phyloP scores from a whole-genome alignment of 2,797 vertebrate genomes.

The Anguilla obscura region DNA sequence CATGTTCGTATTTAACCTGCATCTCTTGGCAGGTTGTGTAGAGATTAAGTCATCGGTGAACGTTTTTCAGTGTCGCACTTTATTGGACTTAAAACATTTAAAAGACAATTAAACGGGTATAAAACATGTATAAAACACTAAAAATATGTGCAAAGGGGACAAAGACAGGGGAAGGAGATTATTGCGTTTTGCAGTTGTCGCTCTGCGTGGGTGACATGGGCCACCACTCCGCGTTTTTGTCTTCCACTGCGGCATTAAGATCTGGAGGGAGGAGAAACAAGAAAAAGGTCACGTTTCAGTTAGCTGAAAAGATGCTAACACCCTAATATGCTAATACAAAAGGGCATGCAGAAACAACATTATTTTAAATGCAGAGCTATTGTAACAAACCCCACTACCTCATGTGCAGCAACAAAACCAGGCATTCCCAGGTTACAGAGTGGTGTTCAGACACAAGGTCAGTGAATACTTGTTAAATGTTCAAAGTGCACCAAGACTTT shows the following conservation, averaged over 20 bases:
- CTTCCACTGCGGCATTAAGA: constrained; percentile 26
- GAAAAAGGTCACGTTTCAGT: neutral
- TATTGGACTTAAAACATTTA: neutral
- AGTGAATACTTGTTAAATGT: neutral
- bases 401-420: neutral
- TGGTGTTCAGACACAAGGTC: neutral
- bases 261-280: constrained; percentile 45
- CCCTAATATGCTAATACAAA: neutral
- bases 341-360: neutral
- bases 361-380: neutral
- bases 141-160: neutral
- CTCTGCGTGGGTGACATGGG: constrained; percentile 53
- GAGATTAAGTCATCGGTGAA: neutral
- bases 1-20: neutral
- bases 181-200: constrained; percentile 60
- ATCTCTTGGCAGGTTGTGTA: neutral
- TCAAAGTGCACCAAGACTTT: neutral
- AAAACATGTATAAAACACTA: neutral
- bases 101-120: neutral
- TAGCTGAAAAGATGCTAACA: neutral
- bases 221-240: constrained; percentile 43
- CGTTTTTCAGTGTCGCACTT: neutral
- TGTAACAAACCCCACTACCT: neutral
- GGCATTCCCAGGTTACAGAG: neutral
- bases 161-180: neutral